A percentile compares a stretch with the other conserved stretches of the same genome.
Conservation (phyloP, 2,888 invertebrate species). For the Barypeithes pellucidus region DNA sequence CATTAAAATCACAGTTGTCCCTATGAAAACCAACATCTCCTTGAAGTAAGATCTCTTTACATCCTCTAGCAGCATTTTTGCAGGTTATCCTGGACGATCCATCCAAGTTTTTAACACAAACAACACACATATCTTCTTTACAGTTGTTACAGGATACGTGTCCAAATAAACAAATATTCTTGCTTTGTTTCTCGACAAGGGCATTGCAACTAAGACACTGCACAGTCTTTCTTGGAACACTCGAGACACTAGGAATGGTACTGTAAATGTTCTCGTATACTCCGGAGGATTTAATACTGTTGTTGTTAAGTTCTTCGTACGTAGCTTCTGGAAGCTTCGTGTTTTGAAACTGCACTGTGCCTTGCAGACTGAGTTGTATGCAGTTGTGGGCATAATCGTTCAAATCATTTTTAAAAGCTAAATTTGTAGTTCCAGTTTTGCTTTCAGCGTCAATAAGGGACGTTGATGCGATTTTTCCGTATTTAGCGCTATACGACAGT, state of each 20-base stretch:
- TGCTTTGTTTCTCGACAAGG: constrained; percentile 38
- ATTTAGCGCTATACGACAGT: not conserved
- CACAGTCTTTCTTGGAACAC: not conserved
- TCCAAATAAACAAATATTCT: constrained; percentile 59
- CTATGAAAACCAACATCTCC: constrained; percentile 58
- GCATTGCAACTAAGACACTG: constrained; percentile 40
- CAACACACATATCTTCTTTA: constrained; percentile 58
- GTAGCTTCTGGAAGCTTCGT: not conserved
- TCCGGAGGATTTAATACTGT: constrained; percentile 2
- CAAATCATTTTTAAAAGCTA: constrained; percentile 1
- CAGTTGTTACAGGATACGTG: constrained; percentile 60
- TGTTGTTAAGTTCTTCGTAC: constrained; percentile 23
- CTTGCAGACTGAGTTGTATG: not conserved
- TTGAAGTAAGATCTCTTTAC: constrained; percentile 56
- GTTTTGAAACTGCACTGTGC: constrained; percentile 8
- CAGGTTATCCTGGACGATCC: constrained; percentile 58
- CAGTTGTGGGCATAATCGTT: not conserved
- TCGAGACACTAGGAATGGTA: constrained; percentile 15
- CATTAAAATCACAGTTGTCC: constrained; percentile 61
- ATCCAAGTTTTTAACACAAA: constrained; percentile 59
- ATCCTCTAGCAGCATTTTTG: constrained; percentile 61
- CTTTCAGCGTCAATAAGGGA: not conserved
- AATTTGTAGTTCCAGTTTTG: constrained; percentile 7
- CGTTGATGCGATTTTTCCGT: not conserved
- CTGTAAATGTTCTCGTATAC: constrained; percentile 37